phyloP scores from a whole-genome alignment of 2,888 invertebrate genomes.

The Schizaphis graminum region DNA sequence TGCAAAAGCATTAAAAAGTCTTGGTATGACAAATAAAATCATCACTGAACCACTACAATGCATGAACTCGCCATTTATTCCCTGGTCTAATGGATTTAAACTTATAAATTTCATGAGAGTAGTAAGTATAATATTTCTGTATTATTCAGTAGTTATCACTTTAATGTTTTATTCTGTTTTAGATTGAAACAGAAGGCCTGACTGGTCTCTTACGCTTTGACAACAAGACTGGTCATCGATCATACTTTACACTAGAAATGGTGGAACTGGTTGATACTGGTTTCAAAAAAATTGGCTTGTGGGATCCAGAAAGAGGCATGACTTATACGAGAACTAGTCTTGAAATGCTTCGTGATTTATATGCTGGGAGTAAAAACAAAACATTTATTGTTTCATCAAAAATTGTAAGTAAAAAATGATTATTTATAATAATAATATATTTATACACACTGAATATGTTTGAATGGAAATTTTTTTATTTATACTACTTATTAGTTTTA shows the following conservation, averaged over 20 bases:
- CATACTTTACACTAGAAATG: constrained; percentile 79
- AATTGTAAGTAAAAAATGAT: constrained; percentile 74
- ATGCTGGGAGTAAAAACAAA: constrained; percentile 79
- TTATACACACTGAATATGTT: background rate
- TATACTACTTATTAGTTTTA: background rate
- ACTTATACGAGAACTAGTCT: constrained; percentile 72
- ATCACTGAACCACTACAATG: constrained; percentile 75
- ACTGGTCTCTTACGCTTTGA: constrained; percentile 85
- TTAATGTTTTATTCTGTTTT: constrained; percentile 55
- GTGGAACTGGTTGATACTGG: constrained; percentile 76
- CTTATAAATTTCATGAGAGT: constrained; percentile 86
- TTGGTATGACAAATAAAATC: constrained; percentile 24
- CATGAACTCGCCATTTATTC: constrained; percentile 70
- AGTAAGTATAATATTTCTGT: constrained; percentile 73
- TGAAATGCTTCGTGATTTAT: constrained; percentile 71
- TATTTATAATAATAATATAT: too few species aligned
- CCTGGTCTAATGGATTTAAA: constrained; percentile 85
- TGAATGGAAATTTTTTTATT: background rate
- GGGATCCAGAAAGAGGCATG: constrained; percentile 78
- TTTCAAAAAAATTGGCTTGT: constrained; percentile 77
- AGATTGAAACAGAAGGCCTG: constrained; percentile 80
- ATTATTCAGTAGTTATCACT: background rate
- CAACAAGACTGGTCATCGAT: constrained; percentile 79
- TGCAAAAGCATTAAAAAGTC: constrained; percentile 80
- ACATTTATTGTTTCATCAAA: constrained; percentile 82